Conservation (phyloP, 2,888 invertebrate genomes). For the Agonopterix arenella region DNA sequence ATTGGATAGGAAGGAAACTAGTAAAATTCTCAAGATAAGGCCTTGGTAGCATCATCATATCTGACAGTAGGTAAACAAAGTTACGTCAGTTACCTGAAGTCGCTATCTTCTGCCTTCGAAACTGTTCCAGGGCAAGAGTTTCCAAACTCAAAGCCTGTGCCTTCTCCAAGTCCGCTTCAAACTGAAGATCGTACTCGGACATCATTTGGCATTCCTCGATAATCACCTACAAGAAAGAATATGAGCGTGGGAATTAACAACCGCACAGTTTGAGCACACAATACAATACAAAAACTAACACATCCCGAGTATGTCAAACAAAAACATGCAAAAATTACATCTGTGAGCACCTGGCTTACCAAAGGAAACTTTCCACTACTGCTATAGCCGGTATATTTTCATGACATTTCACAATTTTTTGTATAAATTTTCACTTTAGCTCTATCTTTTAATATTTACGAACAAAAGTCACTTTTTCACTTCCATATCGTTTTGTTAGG, state of each 20-base stretch:
- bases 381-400: slow-evolving; percentile 32
- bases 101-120: slow-evolving; percentile 82
- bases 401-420: slow-evolving; percentile 43
- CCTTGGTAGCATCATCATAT: slow-evolving; percentile 30
- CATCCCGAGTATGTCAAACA: slow-evolving; percentile 19
- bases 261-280: slow-evolving; percentile 35
- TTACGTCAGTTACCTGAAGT: slow-evolving; percentile 65
- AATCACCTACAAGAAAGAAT: slow-evolving; percentile 45
- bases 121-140: slow-evolving; percentile 89
- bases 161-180: slow-evolving; percentile 90
- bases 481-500: background rate
- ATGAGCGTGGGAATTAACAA: slow-evolving; percentile 51
- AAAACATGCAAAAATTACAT: background rate
- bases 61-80: slow-evolving; percentile 45
- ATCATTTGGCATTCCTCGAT: slow-evolving; percentile 44
- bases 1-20: background rate
- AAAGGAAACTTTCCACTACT: slow-evolving; percentile 33
- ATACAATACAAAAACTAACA: slow-evolving; percentile 33
- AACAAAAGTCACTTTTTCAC: background rate
- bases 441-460: slow-evolving; percentile 27
- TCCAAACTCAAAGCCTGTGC: slow-evolving; percentile 93
- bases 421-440: slow-evolving; percentile 17
- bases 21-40: slow-evolving; percentile 1
- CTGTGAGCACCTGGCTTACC: slow-evolving; percentile 29
- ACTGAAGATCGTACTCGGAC: slow-evolving; percentile 88